phyloP scores from a whole-genome alignment of 2,797 vertebrate genomes.

The Cyprinella venusta region DNA sequence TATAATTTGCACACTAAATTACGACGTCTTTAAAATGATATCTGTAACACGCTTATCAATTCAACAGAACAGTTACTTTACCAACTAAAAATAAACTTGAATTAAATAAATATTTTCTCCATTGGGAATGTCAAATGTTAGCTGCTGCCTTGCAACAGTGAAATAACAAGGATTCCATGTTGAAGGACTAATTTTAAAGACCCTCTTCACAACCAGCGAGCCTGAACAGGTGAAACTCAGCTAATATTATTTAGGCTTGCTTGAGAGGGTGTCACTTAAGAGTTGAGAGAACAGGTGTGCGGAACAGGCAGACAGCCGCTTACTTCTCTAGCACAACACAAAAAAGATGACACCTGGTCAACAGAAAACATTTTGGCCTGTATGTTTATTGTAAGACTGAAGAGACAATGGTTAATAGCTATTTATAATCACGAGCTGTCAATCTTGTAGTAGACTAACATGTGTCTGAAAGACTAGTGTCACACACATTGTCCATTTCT shows the following conservation, averaged over 20 bases:
- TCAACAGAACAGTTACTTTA: not conserved
- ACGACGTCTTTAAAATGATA: not conserved
- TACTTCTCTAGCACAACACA: constrained; percentile 41
- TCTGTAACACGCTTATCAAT: not conserved
- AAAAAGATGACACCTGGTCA: constrained; percentile 57
- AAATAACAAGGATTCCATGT: constrained; percentile 51
- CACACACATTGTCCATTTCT: constrained; percentile 5
- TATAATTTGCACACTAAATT: not conserved
- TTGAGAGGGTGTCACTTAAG: constrained; percentile 49
- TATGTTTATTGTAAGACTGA: constrained; percentile 36
- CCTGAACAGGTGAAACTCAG: constrained; percentile 63
- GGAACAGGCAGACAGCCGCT: constrained; percentile 37
- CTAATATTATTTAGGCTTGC: constrained; percentile 55
- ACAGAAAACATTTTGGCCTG: constrained; percentile 13
- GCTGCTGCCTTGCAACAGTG: constrained; percentile 32
- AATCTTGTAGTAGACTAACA: not conserved
- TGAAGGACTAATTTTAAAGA: constrained; percentile 57
- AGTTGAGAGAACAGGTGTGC: constrained; percentile 63
- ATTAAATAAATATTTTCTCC: constrained; percentile 2
- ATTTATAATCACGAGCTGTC: constrained; percentile 49
- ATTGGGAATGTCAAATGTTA: not conserved
- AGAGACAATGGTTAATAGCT: constrained; percentile 41
- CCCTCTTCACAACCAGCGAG: constrained; percentile 51
- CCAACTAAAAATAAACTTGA: not conserved
- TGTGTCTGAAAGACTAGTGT: constrained; percentile 15